Evolutionary conservation across 1,140 invertebrate genomes (phyloP), one percentile per base, ranked within the genome.

Genomic region (Caerostris darwini): DNA sequence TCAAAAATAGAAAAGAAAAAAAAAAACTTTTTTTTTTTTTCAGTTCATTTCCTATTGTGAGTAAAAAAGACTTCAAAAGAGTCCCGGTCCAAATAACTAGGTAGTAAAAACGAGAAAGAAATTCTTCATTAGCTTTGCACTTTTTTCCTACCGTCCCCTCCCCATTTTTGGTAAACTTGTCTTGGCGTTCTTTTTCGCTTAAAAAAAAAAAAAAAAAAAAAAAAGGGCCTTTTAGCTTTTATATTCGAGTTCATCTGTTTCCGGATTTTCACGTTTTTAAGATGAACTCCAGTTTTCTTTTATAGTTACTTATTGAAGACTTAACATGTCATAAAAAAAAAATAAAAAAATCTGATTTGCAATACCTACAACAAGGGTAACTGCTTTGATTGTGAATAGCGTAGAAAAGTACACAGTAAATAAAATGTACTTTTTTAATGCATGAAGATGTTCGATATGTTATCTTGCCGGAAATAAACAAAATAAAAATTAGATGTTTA

Each of bases 11-110:
- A 34, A 34, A 34, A 19, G 67, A 77, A 77, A 77, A 77, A 10
- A n/a, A 89, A 56, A 87, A 64, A 56, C 2, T 34, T 34, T 34
- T 34, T 34, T 34, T 34, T 61, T 61, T 89, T 89, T 89, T 71
- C 56, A 71, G 64, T 69, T 87, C 85, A 87, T 87, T 87, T 87
- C 34, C 19, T 50, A 64, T 59, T 64, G 58, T 53, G 53, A 8
- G 58, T 64, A 54, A 69, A 69, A n/a, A 87, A n/a, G 56, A 87
- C 61, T 89, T 89, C 87, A 89, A 89, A 34, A 89, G 87, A 69
- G n/a, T 19, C 53, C 58, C 50, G n/a, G 17, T 89, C 34, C 17
- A 54, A 69, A 61, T 89, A 89, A 89, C 61, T 89, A 89, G 87
- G 87, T 19, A 69, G 61, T 61, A 71, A 71, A 61, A 69, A 89